Evolutionary conservation across 2,888 invertebrate genomes (phyloP).

Genomic region (Metalampra italica): DNA sequence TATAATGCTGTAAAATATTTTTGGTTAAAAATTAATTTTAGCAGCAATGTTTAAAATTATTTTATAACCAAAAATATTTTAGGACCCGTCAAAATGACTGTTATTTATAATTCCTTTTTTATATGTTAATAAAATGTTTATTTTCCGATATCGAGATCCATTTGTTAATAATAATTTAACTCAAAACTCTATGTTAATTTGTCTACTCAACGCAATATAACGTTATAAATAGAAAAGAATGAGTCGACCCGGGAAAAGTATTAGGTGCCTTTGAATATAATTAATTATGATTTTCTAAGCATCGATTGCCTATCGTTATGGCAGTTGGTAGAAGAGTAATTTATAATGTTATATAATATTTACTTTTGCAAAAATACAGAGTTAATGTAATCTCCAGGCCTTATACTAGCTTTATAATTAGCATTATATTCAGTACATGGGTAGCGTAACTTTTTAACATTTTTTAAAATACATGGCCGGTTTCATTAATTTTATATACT

Average conservation of each 20-base stretch:
- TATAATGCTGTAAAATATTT: not conserved
- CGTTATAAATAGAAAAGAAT: too few relatives aligned
- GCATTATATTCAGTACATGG: constrained; percentile 36
- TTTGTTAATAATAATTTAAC: too few relatives aligned
- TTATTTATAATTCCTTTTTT: too few relatives aligned
- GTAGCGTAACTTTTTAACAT: constrained; percentile 24
- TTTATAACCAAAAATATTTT: too few relatives aligned
- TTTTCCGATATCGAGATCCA: too few relatives aligned
- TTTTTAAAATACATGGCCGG: constrained; percentile 64
- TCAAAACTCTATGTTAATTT: too few relatives aligned
- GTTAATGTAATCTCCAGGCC: constrained; percentile 35
- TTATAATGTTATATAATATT: constrained; percentile 22
- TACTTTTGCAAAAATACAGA: constrained; percentile 68
- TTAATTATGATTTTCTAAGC: not conserved
- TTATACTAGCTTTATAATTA: constrained; percentile 45
- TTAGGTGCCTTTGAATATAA: not conserved
- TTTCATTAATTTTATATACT: constrained; percentile 47
- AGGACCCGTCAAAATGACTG: too few relatives aligned
- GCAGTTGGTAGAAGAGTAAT: constrained; percentile 27
- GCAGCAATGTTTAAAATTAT: too few relatives aligned
- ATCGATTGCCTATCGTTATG: constrained; percentile 11
- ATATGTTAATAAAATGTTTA: too few relatives aligned
- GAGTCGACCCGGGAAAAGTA: too few relatives aligned
- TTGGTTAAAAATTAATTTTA: too few relatives aligned
- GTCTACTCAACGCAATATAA: too few relatives aligned